Base-by-base conservation (phyloP, 2,113 vertebrate genomes). In the Spizaetus ornatus region DNA sequence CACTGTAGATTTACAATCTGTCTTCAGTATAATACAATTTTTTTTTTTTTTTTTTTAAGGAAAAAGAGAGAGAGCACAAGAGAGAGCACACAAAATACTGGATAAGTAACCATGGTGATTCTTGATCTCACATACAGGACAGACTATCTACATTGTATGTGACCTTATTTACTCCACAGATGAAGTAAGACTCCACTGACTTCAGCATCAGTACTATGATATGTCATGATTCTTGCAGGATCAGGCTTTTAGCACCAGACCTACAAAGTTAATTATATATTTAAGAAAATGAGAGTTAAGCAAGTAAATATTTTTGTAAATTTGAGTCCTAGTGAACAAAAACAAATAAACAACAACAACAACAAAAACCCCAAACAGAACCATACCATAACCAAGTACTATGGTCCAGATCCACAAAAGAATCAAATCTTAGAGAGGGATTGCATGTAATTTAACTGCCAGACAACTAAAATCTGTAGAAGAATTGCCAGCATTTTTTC, bases 31-130 rank as follows among this genome's bases (percentile, higher is more conserved):
- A 38, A 65, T 6, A 70, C 19, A 69, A 16, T 27, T 26, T 27
- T 52, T 36, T 36, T 36, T 36, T 15, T 52, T 25, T 47, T 50
- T 52, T 52, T 53, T 52, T 52, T 27, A 52, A 48, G 8, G 32
- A 42, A 8, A 31, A 5, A 74, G 6, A 77, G 3, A n/a, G 9
- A 66, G 50, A 6, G 5, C 8, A 26, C 5, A 21, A 66, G 65
- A 76, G 42, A 53, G 6, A 4, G 1, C 48, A 61, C 2, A 0
- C 16, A 48, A 80, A 88, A 91, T 32, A 86, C 15, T 0, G 4
- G 83, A 58, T 93, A 83, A 95, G 96, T 97, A 97, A 96, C 91
- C 96, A 97, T 97, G 96, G 96, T 87, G 87, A 95, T 97, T 89
- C 81, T 45, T 93, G 81, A 91, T 87, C 86, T 93, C 40, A 5